phyloP scores from a whole-genome alignment of 1,140 invertebrate species.

The Drosophila arawakana region DNA sequence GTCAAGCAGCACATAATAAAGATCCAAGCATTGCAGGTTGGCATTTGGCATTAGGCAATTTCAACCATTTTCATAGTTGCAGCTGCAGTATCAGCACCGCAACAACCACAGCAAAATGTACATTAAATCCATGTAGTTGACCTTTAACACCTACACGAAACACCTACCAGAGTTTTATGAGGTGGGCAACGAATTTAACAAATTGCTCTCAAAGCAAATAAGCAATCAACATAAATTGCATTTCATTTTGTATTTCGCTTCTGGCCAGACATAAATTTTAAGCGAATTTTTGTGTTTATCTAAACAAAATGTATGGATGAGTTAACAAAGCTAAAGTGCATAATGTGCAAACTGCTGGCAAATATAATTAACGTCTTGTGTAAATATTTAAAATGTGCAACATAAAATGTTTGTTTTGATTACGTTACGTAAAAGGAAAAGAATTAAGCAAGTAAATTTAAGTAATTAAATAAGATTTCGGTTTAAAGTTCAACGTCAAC shows the following conservation, averaged over 20 bases:
- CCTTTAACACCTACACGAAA: slow-evolving; percentile 71
- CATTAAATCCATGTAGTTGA: slow-evolving; percentile 41
- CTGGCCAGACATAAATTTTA: slow-evolving; percentile 47
- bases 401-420: background rate
- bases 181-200: slow-evolving; percentile 60
- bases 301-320: slow-evolving; percentile 18
- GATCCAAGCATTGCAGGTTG: slow-evolving; percentile 45
- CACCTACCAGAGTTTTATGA: slow-evolving; percentile 50
- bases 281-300: slow-evolving; percentile 38
- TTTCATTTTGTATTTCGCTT: slow-evolving; percentile 56
- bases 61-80: slow-evolving; percentile 33
- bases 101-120: background rate
- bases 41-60: slow-evolving; percentile 65
- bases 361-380: slow-evolving; percentile 28
- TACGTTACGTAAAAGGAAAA: no score
- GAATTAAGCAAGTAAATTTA: background rate
- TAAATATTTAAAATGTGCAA: slow-evolving; percentile 6
- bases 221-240: slow-evolving; percentile 77
- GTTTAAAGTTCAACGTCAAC: background rate
- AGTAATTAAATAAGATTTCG: background rate
- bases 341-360: slow-evolving; percentile 20
- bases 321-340: slow-evolving; percentile 14
- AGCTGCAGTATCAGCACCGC: slow-evolving; percentile 32
- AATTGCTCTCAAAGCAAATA: slow-evolving; percentile 79
- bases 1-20: slow-evolving; percentile 33